Evolutionary conservation across 2,888 invertebrate genomes (phyloP), one percentile per base, ranked within the genome.

Genomic region (Idaea straminata): DNA sequence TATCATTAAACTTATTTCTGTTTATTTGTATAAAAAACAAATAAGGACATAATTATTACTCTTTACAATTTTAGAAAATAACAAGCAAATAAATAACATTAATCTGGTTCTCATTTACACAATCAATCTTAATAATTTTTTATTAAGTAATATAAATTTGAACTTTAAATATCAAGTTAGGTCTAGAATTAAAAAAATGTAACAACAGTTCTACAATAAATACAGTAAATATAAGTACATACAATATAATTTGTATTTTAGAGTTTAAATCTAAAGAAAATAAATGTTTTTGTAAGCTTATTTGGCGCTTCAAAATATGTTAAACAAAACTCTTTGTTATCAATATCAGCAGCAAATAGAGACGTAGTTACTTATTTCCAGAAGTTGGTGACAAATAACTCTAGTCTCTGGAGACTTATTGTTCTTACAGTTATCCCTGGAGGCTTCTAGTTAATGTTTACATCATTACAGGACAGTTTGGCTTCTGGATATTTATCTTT

Each of bases 391-490:
- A 80, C 80, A 80, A 79, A 80, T 76, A 73, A 61, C 36, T 25
- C 61, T 38, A 5, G 16, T 67, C 75, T 71, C 76, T 10, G 38
- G 76, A 73, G 74, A 60, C 59, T 57, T 6, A 15, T 66, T 69
- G 65, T 71, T 72, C 65, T 66, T 61, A 62, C 36, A 60, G 34
- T 61, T 35, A 62, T 74, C 77, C 71, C 74, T n/a, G 4, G 67
- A 72, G 76, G 65, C n/a, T 34, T 5, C 25, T 5, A 57, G 63
- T 62, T 80, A 79, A 81, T 83, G 79, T 76, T 77, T 72, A 75
- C 68, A 66, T 76, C 79, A 81, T 85, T 84, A 83, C 79, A 78
- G 74, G 67, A 77, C 79, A 73, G 64, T 82, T 83, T 78, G 63
- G 70, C 79, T 81, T 65, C 76, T 76, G 75, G 70, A 65, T 47